phyloP scores from a whole-genome alignment of 2,797 vertebrate species.

The Coregonus sp. region DNA sequence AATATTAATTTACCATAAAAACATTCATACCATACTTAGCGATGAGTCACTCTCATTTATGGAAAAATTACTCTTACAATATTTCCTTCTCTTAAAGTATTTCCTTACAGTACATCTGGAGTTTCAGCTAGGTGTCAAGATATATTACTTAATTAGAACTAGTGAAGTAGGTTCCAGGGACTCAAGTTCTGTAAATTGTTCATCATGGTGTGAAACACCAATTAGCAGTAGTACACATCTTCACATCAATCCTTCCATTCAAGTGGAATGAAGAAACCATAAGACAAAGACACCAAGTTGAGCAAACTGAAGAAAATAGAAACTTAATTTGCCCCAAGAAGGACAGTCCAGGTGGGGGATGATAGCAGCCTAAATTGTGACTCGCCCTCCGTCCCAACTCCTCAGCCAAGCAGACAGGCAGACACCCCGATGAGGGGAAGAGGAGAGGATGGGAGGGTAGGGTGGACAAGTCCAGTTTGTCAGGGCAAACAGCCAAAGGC shows the following conservation, averaged over 20 bases:
- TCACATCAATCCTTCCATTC: background rate
- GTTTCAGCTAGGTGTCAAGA: too few species aligned
- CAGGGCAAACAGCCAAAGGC: constrained; percentile 54
- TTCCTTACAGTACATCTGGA: too few species aligned
- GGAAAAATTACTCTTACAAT: too few species aligned
- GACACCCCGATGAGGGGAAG: constrained; percentile 30
- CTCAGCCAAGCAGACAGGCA: background rate
- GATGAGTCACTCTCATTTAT: too few species aligned
- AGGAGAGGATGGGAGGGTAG: constrained; percentile 7
- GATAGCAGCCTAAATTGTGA: background rate
- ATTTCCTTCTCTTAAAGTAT: too few species aligned
- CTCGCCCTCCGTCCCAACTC: background rate
- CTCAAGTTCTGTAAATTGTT: too few species aligned
- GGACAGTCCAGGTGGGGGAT: background rate
- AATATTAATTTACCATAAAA: too few species aligned
- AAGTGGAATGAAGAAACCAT: background rate
- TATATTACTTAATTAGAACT: too few species aligned
- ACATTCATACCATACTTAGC: too few species aligned
- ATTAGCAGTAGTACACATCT: background rate
- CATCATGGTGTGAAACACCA: background rate
- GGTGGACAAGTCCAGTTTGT: constrained; percentile 54
- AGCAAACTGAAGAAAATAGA: background rate
- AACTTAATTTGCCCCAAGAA: background rate
- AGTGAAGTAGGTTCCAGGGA: too few species aligned
- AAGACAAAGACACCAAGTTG: background rate